Conservation (phyloP, 2,888 invertebrate species). For the Hirtodrosophila alboralis region DNA sequence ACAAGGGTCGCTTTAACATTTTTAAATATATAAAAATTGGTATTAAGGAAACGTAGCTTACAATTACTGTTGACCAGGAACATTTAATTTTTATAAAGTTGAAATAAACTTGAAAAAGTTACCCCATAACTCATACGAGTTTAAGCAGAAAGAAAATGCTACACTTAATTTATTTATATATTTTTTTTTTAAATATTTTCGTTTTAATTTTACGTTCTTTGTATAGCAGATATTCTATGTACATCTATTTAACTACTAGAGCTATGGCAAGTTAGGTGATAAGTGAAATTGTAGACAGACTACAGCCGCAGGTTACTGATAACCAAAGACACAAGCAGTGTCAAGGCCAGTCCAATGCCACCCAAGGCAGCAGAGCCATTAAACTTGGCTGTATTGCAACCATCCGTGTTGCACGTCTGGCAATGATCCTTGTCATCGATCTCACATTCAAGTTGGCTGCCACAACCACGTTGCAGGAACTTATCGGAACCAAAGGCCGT, state of each 20-base stretch:
- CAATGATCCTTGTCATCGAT: conserved; percentile 61
- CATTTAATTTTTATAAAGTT: too few species aligned
- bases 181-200: conserved; percentile 25
- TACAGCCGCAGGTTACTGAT: conserved; percentile 33
- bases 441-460: conserved; percentile 65
- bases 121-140: too few species aligned
- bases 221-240: conserved; percentile 44
- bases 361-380: conserved; percentile 53
- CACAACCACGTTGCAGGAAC: conserved; percentile 73
- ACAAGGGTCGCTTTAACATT: too few species aligned
- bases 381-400: conserved; percentile 73
- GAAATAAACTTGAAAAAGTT: too few species aligned
- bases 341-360: conserved; percentile 57
- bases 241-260: conserved; percentile 57
- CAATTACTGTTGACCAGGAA: too few species aligned
- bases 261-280: conserved; percentile 22
- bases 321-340: conserved; percentile 54
- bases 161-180: too few species aligned
- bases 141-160: too few species aligned
- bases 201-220: conserved; percentile 38
- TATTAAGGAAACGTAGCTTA: too few species aligned
- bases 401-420: conserved; percentile 62
- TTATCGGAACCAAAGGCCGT: conserved; percentile 28
- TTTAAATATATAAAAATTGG: too few species aligned
- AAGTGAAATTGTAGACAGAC: conserved; percentile 5